Evolutionary conservation across 2,797 vertebrate species (phyloP).

Genomic region (Ctenopoma kingsleyae): DNA sequence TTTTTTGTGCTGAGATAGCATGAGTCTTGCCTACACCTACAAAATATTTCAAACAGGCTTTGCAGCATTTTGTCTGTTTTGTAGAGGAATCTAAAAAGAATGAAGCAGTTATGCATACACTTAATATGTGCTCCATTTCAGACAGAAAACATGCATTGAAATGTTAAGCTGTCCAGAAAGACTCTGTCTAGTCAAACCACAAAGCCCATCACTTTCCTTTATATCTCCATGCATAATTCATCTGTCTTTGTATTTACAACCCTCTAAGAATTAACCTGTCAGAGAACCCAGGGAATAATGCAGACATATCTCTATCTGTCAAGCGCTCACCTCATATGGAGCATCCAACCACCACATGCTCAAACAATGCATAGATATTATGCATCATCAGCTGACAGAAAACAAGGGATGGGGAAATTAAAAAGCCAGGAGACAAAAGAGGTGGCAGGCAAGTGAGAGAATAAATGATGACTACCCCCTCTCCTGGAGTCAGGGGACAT

Average conservation of each 20-base stretch:
- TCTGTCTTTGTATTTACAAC: conserved; percentile 77
- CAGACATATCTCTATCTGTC: conserved; percentile 70
- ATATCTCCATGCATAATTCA: conserved; percentile 79
- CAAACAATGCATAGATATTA: conserved; percentile 70
- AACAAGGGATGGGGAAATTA: conserved; percentile 78
- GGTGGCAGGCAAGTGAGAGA: conserved; percentile 69
- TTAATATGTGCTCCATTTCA: conserved; percentile 25
- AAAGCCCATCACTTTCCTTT: conserved; percentile 64
- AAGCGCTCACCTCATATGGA: conserved; percentile 56
- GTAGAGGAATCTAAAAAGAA: conserved; percentile 15
- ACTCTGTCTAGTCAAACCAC: conserved; percentile 45
- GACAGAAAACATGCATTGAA: conserved; percentile 57
- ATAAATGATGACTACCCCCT: conserved; percentile 69
- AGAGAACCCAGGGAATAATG: conserved; percentile 60
- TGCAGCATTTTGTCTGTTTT: conserved; percentile 28
- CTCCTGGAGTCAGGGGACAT: conserved; percentile 75
- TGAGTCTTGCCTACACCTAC: background rate
- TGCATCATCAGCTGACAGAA: conserved; percentile 79
- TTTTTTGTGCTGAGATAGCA: conserved; percentile 18
- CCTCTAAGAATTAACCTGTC: conserved; percentile 77
- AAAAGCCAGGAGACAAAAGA: conserved; percentile 76
- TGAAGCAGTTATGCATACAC: conserved; percentile 19
- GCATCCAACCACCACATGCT: conserved; percentile 55
- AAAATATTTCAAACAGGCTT: conserved; percentile 18
- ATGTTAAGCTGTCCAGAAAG: conserved; percentile 61